Evolutionary conservation across 2,113 vertebrate species (phyloP).

Genomic region (Grantiella picta): DNA sequence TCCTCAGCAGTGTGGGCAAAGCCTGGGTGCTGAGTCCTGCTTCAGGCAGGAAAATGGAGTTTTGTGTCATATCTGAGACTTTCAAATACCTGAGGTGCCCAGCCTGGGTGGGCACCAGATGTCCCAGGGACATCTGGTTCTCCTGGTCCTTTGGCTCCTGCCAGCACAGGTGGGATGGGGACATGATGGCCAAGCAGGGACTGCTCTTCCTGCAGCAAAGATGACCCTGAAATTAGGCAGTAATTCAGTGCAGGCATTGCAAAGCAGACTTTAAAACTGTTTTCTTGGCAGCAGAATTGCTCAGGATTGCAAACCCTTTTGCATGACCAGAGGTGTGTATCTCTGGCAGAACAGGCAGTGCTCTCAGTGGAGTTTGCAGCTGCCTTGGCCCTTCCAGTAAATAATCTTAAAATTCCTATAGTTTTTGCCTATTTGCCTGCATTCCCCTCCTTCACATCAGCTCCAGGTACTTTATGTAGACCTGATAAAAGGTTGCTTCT

Average conservation of each 20-base stretch:
- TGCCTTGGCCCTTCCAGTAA: neutral
- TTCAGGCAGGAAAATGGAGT: neutral
- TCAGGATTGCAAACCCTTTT: neutral
- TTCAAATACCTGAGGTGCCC: neutral
- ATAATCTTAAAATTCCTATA: accelerated
- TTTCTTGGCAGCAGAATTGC: neutral
- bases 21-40: neutral
- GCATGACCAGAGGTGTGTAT: neutral
- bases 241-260: neutral
- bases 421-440: neutral
- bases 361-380: neutral
- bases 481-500: neutral
- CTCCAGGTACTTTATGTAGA: neutral
- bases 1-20: neutral
- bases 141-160: neutral
- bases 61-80: neutral
- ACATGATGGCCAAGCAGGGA: neutral
- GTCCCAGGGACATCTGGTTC: neutral
- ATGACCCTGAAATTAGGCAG: neutral
- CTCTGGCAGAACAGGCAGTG: neutral
- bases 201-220: neutral
- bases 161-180: neutral
- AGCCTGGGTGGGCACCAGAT: neutral
- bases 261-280: neutral
- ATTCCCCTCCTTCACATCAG: neutral